Percentiles rank a stretch among this genome's conserved stretches.
These are phyloP conservation scores for Spodoptera frugiperda DNA, from an alignment of 1,140 invertebrate species.

Conservation along the genomic window DNA sequence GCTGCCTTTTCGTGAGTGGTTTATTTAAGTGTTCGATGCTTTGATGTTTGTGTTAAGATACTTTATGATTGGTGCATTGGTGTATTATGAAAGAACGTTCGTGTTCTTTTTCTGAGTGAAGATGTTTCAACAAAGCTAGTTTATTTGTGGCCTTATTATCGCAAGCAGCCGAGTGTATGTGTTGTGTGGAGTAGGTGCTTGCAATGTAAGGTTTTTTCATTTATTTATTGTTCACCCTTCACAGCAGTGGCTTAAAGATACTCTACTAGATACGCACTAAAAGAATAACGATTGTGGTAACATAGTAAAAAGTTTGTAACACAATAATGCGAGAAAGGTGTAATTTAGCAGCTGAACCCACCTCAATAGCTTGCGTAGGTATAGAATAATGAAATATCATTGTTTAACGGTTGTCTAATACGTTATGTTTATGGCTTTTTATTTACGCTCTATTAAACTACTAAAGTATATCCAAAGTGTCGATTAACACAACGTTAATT, in stretches of 20 bases:
- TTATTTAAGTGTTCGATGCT: constrained; percentile 34
- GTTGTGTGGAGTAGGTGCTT: not conserved
- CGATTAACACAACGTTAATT: constrained; percentile 51
- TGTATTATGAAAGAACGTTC: not conserved
- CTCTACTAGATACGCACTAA: constrained; percentile 7
- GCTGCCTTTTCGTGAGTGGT: constrained; percentile 56
- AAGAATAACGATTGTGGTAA: constrained; percentile 31
- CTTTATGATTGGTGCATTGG: constrained; percentile 4
- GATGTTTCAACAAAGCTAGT: not conserved
- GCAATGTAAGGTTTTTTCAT: constrained; percentile 9
- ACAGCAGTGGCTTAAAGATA: constrained; percentile 22
- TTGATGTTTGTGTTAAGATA: constrained; percentile 32
- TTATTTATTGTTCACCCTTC: not conserved
- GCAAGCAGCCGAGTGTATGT: not conserved
- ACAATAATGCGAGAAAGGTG: constrained; percentile 38
- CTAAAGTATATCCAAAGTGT: constrained; percentile 54
- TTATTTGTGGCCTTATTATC: too few relatives aligned
- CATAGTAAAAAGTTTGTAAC: constrained; percentile 25
- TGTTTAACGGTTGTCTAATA: constrained; percentile 44
- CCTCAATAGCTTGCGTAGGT: constrained; percentile 8
- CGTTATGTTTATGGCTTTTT: constrained; percentile 40
- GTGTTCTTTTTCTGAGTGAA: not conserved
- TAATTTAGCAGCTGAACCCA: constrained; percentile 37
- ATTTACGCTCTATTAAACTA: constrained; percentile 56
- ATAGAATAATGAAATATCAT: constrained; percentile 40